Percentiles rank a stretch among this genome's conserved stretches.
These are phyloP conservation scores for Elanus axillaris DNA, from an alignment of 2,113 vertebrate genomes.

Conservation along the genomic window DNA sequence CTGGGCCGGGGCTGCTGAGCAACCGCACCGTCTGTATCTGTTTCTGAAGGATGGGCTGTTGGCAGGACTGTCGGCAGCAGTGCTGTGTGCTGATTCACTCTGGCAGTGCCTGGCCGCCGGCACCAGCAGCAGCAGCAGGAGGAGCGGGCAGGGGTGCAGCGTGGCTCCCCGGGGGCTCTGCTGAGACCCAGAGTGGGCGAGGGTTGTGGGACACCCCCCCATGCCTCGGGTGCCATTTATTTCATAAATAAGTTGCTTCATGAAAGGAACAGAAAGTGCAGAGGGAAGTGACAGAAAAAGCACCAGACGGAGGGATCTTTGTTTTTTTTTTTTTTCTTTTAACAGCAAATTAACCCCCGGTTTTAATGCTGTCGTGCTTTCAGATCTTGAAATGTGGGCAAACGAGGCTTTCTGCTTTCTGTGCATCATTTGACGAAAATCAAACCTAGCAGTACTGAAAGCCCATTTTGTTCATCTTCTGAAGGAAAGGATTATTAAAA, in stretches of 20 bases:
- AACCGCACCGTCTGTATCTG: not conserved
- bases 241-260: not conserved
- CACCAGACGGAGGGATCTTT: not conserved
- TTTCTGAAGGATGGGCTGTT: not conserved
- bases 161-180: not conserved
- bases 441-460: constrained; percentile 36
- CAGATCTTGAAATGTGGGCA: not conserved
- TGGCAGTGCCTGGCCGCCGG: not conserved
- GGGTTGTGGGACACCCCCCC: not conserved
- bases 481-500: constrained; percentile 18
- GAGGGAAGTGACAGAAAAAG: constrained; percentile 17
- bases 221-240: not conserved
- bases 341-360: constrained; percentile 29
- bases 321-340: not conserved
- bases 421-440: constrained; percentile 18
- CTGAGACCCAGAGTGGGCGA: not conserved
- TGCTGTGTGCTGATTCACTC: not conserved
- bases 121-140: not conserved
- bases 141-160: not conserved
- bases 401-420: constrained; percentile 7
- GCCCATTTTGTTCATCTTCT: constrained; percentile 21
- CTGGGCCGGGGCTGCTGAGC: not conserved
- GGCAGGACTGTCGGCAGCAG: not conserved
- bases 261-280: not conserved
- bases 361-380: constrained; percentile 24